phyloP scores from a whole-genome alignment of 64 coral and sea anemone species.

The Montipora sp. region DNA sequence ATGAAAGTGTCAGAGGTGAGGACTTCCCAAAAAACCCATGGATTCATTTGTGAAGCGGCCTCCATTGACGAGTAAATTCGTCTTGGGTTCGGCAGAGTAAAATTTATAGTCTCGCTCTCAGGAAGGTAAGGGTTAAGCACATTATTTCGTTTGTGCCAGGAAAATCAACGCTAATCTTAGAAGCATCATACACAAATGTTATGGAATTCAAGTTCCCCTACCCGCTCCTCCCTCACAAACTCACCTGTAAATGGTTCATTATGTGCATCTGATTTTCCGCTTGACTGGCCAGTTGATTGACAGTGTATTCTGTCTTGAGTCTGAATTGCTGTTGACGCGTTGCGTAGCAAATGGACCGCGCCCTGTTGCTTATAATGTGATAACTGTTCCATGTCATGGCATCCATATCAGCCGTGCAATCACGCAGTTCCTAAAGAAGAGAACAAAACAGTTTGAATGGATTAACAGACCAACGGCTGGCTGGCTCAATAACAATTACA shows the following conservation, averaged over 20 bases:
- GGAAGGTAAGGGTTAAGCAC: too few relatives aligned
- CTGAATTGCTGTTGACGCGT: conserved; percentile 77
- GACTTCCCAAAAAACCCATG: too few relatives aligned
- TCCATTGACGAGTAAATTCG: too few relatives aligned
- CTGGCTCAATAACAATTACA: too few relatives aligned
- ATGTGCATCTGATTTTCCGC: conserved; percentile 61
- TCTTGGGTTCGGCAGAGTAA: too few relatives aligned
- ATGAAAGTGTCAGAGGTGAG: too few relatives aligned
- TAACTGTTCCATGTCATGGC: conserved; percentile 75
- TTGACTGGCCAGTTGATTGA: conserved; percentile 69
- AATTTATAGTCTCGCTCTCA: too few relatives aligned
- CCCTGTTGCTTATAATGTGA: conserved; percentile 80
- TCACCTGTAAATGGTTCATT: conserved; percentile 61
- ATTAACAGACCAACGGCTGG: too few relatives aligned
- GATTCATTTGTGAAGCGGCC: too few relatives aligned
- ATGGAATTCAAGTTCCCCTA: not conserved
- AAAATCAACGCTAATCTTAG: too few relatives aligned
- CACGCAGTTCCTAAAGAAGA: conserved; percentile 31
- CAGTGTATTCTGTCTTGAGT: conserved; percentile 73
- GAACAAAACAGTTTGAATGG: not conserved
- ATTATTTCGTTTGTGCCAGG: too few relatives aligned
- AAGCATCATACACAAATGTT: too few relatives aligned
- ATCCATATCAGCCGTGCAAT: conserved; percentile 71
- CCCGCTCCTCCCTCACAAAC: not conserved
- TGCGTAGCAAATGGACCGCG: conserved; percentile 72